These are phyloP conservation scores for Isichthys henryi DNA, from an alignment of 2,113 vertebrate genomes.

Conservation along the genomic window DNA sequence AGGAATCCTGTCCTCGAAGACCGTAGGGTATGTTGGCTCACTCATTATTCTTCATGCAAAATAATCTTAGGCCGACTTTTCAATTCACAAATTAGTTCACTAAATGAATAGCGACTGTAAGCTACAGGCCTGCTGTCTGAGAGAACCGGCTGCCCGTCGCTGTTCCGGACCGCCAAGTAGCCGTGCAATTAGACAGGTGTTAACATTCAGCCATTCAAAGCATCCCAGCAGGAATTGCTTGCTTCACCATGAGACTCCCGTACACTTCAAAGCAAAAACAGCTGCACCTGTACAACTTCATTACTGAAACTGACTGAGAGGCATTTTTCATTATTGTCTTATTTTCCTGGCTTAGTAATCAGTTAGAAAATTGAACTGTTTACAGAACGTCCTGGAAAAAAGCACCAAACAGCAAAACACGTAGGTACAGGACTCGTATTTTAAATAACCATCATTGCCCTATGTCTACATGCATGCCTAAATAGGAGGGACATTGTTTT, in stretches of 20 bases:
- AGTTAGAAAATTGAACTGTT: not conserved
- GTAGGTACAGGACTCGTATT: not conserved
- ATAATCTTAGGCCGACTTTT: not conserved
- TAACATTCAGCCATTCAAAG: constrained; percentile 6
- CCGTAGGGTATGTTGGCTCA: not conserved
- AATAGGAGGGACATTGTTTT: not conserved
- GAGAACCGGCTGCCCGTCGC: not conserved
- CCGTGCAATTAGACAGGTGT: not conserved
- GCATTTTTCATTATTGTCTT: not conserved
- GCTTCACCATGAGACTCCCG: not conserved
- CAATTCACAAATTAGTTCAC: not conserved
- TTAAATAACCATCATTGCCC: not conserved
- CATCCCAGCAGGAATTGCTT: not conserved
- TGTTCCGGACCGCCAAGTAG: not conserved
- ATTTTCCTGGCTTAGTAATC: not conserved
- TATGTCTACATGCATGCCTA: not conserved
- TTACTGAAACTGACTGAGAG: not conserved
- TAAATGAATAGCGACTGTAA: not conserved
- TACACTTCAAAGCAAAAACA: constrained; percentile 3
- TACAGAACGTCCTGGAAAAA: not conserved
- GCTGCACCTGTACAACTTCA: constrained; percentile 3
- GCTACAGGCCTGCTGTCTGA: not conserved
- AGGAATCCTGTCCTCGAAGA: not conserved
- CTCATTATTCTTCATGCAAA: not conserved
- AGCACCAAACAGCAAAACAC: not conserved